Percentiles rank a stretch among this genome's conserved stretches.
Conservation (phyloP, 2,888 invertebrate species). For the Callyntrura guangdongensis region DNA sequence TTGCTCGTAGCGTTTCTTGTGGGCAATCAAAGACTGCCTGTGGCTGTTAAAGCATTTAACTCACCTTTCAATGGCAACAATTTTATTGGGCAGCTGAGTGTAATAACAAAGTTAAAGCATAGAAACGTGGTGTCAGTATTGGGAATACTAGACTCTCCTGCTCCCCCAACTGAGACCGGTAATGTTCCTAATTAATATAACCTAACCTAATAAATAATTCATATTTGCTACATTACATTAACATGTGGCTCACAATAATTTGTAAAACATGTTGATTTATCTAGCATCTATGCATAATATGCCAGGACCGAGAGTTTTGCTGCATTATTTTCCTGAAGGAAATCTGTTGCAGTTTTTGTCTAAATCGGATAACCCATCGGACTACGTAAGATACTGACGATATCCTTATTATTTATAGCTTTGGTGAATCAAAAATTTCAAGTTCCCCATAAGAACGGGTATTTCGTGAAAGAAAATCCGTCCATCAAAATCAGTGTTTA, state of each 20-base stretch:
- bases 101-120: conserved; percentile 58
- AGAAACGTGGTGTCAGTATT: conserved; percentile 61
- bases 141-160: conserved; percentile 44
- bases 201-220: too few relatives aligned
- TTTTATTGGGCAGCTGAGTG: not conserved
- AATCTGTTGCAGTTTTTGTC: conserved; percentile 70
- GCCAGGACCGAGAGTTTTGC: conserved; percentile 64
- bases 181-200: too few relatives aligned
- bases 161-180: not conserved
- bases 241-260: not conserved
- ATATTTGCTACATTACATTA: not conserved
- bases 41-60: conserved; percentile 65
- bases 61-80: not conserved
- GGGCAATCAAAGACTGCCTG: conserved; percentile 32
- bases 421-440: too few relatives aligned
- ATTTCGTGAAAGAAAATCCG: too few relatives aligned
- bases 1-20: conserved; percentile 27
- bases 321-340: conserved; percentile 64
- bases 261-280: not conserved
- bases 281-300: not conserved
- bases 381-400: conserved; percentile 35
- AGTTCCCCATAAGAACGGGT: too few relatives aligned
- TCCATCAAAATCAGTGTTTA: too few relatives aligned
- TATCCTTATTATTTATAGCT: too few relatives aligned
- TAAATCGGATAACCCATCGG: conserved; percentile 22